These are phyloP conservation scores for Lutjanus erythropterus DNA, from an alignment of 2,113 vertebrate genomes.

Conservation along the genomic window DNA sequence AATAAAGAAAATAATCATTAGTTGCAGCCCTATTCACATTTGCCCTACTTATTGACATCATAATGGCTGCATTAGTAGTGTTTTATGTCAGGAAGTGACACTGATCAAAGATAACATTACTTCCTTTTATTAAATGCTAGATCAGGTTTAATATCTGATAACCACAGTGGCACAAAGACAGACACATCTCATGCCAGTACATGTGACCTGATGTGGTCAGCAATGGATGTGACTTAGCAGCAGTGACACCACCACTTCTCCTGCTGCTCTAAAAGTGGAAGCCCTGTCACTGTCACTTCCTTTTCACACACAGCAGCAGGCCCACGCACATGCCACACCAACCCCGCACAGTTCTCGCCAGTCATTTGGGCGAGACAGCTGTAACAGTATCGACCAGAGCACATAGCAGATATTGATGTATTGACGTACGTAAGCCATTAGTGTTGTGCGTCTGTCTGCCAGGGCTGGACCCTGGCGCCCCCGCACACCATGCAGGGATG, in stretches of 20 bases:
- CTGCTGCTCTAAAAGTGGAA: constrained; percentile 23
- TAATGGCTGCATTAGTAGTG: not conserved
- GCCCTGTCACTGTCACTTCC: constrained; percentile 20
- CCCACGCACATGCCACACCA: not conserved
- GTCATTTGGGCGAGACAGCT: not conserved
- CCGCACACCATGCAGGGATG: not conserved
- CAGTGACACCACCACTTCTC: constrained; percentile 6
- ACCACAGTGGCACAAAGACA: not conserved
- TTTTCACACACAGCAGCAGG: constrained; percentile 14
- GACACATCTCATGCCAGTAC: not conserved
- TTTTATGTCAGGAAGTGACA: not conserved
- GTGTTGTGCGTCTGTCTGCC: not conserved
- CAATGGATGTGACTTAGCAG: not conserved
- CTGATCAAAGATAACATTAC: not conserved
- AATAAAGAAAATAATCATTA: no score
- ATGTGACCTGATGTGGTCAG: constrained; percentile 19
- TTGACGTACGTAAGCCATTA: constrained; percentile 26
- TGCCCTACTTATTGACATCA: not conserved
- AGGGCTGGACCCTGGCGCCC: not conserved
- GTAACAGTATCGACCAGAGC: not conserved
- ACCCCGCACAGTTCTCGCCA: not conserved
- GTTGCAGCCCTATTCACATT: not conserved
- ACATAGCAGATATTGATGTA: not conserved
- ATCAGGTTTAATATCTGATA: not conserved
- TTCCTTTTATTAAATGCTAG: constrained; percentile 1